Conservation (phyloP, 2,113 vertebrate species). For the Phrynosoma blainvillii region DNA sequence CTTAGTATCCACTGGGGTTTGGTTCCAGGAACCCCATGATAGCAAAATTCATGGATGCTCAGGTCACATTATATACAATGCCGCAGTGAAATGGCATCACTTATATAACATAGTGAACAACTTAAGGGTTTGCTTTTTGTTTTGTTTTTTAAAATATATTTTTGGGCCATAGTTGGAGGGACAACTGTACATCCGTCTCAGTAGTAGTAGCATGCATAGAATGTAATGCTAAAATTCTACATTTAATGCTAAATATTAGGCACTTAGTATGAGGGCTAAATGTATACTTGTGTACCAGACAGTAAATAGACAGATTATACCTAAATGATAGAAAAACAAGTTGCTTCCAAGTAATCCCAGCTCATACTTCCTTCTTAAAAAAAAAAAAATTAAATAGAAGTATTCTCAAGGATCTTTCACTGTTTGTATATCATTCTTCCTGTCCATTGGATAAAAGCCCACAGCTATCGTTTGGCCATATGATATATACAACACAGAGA, state of each 20-base stretch:
- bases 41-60: no score
- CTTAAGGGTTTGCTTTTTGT: no score
- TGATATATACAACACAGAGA: constrained; percentile 25
- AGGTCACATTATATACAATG: not conserved
- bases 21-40: no score
- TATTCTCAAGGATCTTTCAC: constrained; percentile 18
- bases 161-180: no score
- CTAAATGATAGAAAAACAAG: rapidly evolving
- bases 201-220: not conserved
- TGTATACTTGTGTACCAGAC: not conserved
- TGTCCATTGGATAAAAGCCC: constrained; percentile 20
- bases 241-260: not conserved
- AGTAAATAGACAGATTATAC: not conserved
- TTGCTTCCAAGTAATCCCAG: not conserved
- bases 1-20: no score
- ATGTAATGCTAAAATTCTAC: not conserved
- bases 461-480: constrained; percentile 30
- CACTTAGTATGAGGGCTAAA: not conserved
- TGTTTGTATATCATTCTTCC: not conserved
- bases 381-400: not conserved
- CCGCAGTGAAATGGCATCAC: no score
- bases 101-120: no score
- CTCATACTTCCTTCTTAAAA: not conserved
- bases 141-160: no score
- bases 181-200: not conserved